phyloP scores from a whole-genome alignment of 2,888 invertebrate species.

The Adelognathus sp. region DNA sequence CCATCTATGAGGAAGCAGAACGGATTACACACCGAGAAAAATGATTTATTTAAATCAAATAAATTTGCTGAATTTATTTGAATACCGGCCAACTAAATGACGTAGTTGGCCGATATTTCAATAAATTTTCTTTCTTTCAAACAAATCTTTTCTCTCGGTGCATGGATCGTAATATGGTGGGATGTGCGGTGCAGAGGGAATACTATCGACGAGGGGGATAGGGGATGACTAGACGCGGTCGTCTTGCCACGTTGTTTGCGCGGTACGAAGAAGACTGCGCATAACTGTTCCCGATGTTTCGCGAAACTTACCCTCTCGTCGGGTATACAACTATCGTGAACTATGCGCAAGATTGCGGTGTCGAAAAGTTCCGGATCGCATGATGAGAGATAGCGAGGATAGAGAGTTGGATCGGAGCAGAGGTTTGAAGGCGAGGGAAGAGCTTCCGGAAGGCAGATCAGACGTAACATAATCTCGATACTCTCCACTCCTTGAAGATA shows the following conservation, averaged over 20 bases:
- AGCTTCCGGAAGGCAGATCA: constrained; percentile 13
- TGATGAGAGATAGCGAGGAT: constrained; percentile 40
- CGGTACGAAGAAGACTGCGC: constrained; percentile 56
- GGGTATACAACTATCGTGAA: constrained; percentile 60
- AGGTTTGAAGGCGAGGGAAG: constrained; percentile 5
- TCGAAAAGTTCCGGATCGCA: constrained; percentile 56
- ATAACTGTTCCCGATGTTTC: constrained; percentile 60
- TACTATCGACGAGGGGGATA: not conserved
- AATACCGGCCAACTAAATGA: too few relatives aligned
- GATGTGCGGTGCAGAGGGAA: not conserved
- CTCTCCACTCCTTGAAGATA: not conserved
- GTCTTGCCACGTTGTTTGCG: constrained; percentile 58
- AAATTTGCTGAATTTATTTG: too few relatives aligned
- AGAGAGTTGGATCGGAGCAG: not conserved
- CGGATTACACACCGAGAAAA: too few relatives aligned
- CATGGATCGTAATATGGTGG: not conserved
- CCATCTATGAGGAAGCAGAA: too few relatives aligned
- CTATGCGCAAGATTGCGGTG: constrained; percentile 67
- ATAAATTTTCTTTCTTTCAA: too few relatives aligned
- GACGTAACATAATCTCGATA: not conserved
- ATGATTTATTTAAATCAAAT: too few relatives aligned
- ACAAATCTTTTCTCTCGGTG: not conserved
- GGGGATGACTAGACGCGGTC: constrained; percentile 37
- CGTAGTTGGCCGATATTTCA: too few relatives aligned
- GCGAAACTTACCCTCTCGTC: constrained; percentile 45